Evolutionary conservation across 37 sponge, comb jelly and placozoan genomes (phyloP).

Genomic region (Ianthella basta): DNA sequence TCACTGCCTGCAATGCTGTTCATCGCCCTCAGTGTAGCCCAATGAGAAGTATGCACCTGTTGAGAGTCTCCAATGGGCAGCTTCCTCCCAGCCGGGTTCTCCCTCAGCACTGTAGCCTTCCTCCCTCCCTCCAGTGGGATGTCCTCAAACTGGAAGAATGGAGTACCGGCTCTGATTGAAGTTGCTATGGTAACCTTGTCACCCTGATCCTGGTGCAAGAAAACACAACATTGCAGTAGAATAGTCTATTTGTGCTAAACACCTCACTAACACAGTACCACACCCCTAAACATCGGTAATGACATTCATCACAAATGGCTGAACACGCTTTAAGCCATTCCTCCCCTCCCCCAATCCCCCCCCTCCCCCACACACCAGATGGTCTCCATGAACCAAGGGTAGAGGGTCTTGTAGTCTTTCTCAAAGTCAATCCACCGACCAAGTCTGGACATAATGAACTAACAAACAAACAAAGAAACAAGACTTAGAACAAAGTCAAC

Average conservation of each 20-base stretch:
- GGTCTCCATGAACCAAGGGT: conserved; percentile 98
- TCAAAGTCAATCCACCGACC: conserved; percentile 98
- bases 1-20: no score
- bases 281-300: not conserved
- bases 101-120: conserved; percentile 64
- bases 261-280: conserved; percentile 70
- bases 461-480: no score
- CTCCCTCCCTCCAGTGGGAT: conserved; percentile 10
- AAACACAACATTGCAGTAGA: conserved; percentile 52
- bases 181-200: not conserved
- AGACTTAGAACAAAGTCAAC: not conserved
- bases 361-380: conserved; percentile 66
- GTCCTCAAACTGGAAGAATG: not conserved
- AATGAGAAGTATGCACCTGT: no score
- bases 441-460: conserved; percentile 81
- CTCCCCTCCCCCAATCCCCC: no score
- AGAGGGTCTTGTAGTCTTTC: conserved; percentile 99
- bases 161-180: not conserved
- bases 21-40: no score
- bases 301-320: not conserved
- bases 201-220: no score
- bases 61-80: no score
- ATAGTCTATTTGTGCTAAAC: conserved; percentile 83
- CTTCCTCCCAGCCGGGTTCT: conserved; percentile 81
- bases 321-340: not conserved